Percentiles rank a stretch among this genome's conserved stretches.
Evolutionary conservation across 1,140 invertebrate genomes (phyloP).

Genomic region (Drosophila quadrilineata): DNA sequence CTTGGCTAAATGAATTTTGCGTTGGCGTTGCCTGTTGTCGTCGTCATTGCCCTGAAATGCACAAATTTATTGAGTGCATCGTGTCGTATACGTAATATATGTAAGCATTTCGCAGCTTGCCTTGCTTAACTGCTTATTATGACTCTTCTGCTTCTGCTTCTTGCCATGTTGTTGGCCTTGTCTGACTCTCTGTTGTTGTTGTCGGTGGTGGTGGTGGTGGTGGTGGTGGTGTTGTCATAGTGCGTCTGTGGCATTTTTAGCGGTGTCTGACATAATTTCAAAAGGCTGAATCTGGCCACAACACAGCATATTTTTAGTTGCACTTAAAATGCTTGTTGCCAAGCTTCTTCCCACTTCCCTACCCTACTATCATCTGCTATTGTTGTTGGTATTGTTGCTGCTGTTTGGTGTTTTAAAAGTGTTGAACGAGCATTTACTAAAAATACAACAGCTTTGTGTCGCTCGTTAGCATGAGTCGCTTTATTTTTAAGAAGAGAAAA

Average conservation of each 20-base stretch:
- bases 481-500: no score
- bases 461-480: constrained; percentile 7
- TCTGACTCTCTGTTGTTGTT: neutral
- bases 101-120: constrained; percentile 22
- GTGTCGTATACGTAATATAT: constrained; percentile 58
- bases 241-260: constrained; percentile 22
- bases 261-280: constrained; percentile 48
- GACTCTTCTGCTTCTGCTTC: no score
- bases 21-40: constrained; percentile 21
- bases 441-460: constrained; percentile 48
- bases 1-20: constrained; percentile 33
- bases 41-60: constrained; percentile 61
- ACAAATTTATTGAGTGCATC: constrained; percentile 67
- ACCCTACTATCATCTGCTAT: no score
- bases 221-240: constrained; percentile 13
- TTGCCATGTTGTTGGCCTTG: neutral
- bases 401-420: neutral
- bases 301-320: constrained; percentile 69
- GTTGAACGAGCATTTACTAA: constrained; percentile 20
- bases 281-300: constrained; percentile 28
- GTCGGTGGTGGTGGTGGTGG: neutral
- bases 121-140: neutral
- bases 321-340: constrained; percentile 38
- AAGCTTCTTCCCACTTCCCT: no score
- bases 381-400: constrained; percentile 1